Percentiles rank a stretch among this genome's conserved stretches.
These are phyloP conservation scores for Zygogramma bicolorata DNA, from an alignment of 2,888 invertebrate genomes.

Conservation along the genomic window DNA sequence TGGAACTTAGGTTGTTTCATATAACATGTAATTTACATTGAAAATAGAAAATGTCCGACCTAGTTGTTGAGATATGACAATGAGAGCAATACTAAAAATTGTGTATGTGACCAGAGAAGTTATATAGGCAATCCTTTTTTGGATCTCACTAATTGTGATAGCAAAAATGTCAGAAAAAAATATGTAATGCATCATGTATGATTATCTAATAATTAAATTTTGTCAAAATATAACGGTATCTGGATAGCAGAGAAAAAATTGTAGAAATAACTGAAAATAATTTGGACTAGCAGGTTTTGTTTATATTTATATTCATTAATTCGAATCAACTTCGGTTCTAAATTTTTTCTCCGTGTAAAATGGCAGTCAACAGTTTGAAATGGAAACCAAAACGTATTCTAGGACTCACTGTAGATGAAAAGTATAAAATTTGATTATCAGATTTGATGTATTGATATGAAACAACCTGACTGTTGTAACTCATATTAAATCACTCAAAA, in stretches of 20 bases:
- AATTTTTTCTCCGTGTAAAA: background rate
- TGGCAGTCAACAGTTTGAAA: background rate
- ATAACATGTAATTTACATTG: background rate
- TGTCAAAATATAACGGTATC: background rate
- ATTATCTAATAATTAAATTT: background rate
- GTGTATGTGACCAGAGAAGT: no score
- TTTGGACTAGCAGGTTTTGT: background rate
- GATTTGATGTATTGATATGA: slow-evolving; percentile 3
- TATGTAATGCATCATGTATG: background rate
- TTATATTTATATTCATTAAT: background rate
- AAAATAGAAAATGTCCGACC: background rate
- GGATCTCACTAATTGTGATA: background rate
- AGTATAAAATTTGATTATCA: background rate
- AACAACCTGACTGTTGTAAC: slow-evolving; percentile 9
- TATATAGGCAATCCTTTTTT: background rate
- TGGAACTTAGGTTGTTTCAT: slow-evolving; percentile 11
- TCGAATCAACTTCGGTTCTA: background rate
- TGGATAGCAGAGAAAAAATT: background rate
- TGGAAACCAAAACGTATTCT: background rate
- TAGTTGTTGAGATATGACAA: background rate
- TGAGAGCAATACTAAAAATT: no score
- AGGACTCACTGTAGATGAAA: background rate
- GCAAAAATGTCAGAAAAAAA: background rate
- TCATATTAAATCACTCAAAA: slow-evolving; percentile 3
- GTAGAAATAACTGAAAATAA: background rate